Base-by-base conservation (phyloP, 2,888 invertebrate species). In the Platycheirus rosarum region DNA sequence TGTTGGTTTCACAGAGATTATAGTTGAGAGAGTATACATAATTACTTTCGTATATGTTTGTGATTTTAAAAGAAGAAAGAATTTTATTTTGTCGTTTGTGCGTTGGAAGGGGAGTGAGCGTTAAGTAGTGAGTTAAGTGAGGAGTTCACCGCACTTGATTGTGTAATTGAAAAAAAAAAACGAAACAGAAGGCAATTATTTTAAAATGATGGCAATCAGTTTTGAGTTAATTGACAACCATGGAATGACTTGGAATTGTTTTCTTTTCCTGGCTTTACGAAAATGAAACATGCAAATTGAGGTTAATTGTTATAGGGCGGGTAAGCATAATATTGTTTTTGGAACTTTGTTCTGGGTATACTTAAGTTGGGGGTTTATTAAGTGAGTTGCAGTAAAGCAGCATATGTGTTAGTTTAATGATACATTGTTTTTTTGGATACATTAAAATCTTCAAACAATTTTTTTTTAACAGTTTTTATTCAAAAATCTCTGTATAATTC, bases 141-240 rank as follows among this genome's bases (percentile, higher is more conserved):
- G 60, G 40, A 55, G 60, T 46, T 69, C 55, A 63, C 69, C 62
- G n/a, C n/a, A 63, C 69, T 63, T 68, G 29, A 44, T 37, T 37
- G 1, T 16, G 13, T 51, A 66, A 66, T 71, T 66, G 66, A 78
- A 51, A 40, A 29, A 66, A 40, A 51, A 40, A 29, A 66, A 40
- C 23, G 42, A 57, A 60, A 53, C 78, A 51, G 60, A 46, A 73
- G 60, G 51, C 71, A 46, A 68, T 77, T 37, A 40, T 26, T 71
- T 66, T 53, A 35, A 37, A 37, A 20, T 55, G 7, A 13, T 37
- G 37, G 37, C 37, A 37, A 55, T 53, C 53, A 53, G 53, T 53
- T 53, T 35, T 35, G 53, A 20, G 53, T 53, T 53, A 53, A 53
- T 53, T 53, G 35, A 35, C 53, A 53, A 35, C 13, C 53, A 53